phyloP scores from a whole-genome alignment of 2,113 vertebrate genomes.

The Gorsachius goisagi region DNA sequence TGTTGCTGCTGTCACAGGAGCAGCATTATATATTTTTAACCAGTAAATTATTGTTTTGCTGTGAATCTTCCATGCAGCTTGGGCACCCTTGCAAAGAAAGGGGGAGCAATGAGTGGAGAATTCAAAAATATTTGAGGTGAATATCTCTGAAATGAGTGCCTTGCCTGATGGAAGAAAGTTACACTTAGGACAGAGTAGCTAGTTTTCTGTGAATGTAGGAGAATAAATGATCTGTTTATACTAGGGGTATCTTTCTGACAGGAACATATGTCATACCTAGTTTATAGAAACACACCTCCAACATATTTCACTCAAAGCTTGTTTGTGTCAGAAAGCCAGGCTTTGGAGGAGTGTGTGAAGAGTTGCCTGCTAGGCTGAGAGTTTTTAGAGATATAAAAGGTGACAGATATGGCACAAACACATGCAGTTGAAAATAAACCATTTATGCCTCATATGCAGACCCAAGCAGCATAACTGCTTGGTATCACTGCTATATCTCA shows the following conservation, averaged over 20 bases:
- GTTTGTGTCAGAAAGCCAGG: neutral
- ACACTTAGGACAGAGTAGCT: neutral
- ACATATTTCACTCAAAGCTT: neutral
- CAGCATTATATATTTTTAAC: neutral
- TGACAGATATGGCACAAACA: neutral
- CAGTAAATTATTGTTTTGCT: neutral
- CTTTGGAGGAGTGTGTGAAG: neutral
- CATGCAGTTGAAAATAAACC: neutral
- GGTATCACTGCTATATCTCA: neutral
- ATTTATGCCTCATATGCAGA: neutral
- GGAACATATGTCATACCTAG: neutral
- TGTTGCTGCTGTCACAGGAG: neutral
- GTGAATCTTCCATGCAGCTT: neutral
- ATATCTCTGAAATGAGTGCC: neutral
- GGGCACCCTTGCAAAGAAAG: neutral
- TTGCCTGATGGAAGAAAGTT: neutral
- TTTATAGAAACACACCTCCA: neutral
- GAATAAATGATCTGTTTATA: neutral
- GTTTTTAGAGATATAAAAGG: neutral
- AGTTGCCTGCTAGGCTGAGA: neutral
- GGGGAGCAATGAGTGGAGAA: neutral
- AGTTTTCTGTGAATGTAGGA: neutral
- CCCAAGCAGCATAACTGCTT: neutral
- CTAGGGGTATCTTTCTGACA: neutral
- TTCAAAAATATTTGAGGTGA: neutral